Conservation (phyloP, 2,888 invertebrate genomes). For the Eilema griseolum region DNA sequence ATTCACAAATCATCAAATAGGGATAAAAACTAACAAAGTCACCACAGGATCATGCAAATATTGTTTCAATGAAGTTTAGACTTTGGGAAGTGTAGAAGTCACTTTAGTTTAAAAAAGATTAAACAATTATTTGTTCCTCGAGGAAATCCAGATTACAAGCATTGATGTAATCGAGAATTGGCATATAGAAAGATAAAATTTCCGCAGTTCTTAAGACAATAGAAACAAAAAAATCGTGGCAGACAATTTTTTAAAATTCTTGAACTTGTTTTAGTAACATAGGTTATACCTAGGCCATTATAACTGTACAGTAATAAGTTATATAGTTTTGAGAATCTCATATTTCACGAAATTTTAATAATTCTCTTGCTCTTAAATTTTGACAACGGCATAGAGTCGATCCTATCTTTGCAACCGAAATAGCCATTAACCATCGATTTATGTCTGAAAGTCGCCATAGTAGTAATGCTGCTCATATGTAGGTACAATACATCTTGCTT, state of each 20-base stretch:
- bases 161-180: not conserved
- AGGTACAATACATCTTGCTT: constrained; percentile 80
- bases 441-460: constrained; percentile 53
- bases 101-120: not conserved
- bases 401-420: constrained; percentile 29
- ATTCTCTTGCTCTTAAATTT: constrained; percentile 6
- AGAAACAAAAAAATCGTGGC: not conserved
- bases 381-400: constrained; percentile 11
- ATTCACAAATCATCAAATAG: no score
- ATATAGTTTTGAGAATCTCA: not conserved
- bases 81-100: not conserved
- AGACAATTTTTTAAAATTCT: not conserved
- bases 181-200: not conserved
- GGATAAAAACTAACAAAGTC: no score
- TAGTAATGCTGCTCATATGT: constrained; percentile 63
- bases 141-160: not conserved
- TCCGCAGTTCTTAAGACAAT: not conserved
- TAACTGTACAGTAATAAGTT: not conserved
- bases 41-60: not conserved
- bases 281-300: not conserved
- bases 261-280: no score
- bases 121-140: not conserved
- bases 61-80: not conserved
- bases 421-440: constrained; percentile 49
- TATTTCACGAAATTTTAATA: not conserved